Evolutionary conservation across 1,140 invertebrate species (phyloP).

Genomic region (Bombus waltoni): DNA sequence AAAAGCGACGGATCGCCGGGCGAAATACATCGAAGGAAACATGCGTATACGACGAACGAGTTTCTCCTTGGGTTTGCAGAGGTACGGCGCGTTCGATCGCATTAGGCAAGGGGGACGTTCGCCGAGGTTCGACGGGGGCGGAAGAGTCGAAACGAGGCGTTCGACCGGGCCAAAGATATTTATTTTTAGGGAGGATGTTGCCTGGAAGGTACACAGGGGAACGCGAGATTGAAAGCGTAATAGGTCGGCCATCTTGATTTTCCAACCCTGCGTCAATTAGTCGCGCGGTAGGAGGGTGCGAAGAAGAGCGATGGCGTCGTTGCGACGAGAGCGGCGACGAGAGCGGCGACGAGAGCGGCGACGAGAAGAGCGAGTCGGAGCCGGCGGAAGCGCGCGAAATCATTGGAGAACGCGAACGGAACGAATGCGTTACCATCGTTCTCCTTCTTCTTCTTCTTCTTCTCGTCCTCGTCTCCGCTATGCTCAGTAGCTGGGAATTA

Average conservation of each 20-base stretch:
- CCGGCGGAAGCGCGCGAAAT: slow-evolving; percentile 40
- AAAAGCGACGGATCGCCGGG: no score
- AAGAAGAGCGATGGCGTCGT: slow-evolving; percentile 78
- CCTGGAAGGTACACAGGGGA: slow-evolving; percentile 56
- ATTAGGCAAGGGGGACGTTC: no score
- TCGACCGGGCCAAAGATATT: slow-evolving; percentile 58
- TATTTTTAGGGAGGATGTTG: slow-evolving; percentile 62
- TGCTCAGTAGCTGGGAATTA: slow-evolving; percentile 50
- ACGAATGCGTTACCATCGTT: slow-evolving; percentile 38
- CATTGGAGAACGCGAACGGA: slow-evolving; percentile 41
- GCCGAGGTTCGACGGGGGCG: no score
- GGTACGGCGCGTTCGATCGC: no score
- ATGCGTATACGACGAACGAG: no score
- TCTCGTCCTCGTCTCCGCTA: not conserved
- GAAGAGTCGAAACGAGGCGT: slow-evolving; percentile 27
- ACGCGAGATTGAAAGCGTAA: slow-evolving; percentile 80
- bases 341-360: slow-evolving; percentile 42
- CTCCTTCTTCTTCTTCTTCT: not conserved
- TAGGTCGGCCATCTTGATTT: slow-evolving; percentile 81
- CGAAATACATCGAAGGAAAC: no score
- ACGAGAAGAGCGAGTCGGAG: not conserved
- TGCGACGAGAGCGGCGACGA: slow-evolving; percentile 45
- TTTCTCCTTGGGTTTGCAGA: no score
- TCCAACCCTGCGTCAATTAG: slow-evolving; percentile 78
- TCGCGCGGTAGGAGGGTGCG: slow-evolving; percentile 75